phyloP scores from a whole-genome alignment of 2,888 invertebrate species.

The Cepaea hortensis region DNA sequence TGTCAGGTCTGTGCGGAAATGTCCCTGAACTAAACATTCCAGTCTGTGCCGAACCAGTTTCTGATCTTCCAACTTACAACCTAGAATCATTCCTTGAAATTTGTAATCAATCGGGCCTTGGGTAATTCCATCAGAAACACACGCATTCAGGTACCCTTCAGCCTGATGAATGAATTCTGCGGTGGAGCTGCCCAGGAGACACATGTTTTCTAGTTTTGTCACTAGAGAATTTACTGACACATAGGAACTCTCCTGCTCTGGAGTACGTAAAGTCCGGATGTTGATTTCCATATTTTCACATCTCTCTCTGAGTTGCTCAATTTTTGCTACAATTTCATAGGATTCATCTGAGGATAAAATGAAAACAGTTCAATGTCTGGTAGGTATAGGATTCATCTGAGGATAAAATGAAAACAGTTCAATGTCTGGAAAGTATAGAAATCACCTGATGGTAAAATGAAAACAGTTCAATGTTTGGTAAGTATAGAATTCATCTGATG shows the following conservation, averaged over 20 bases:
- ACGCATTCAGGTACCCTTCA: slow-evolving; percentile 75
- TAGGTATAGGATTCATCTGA: neutral
- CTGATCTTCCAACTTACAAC: slow-evolving; percentile 77
- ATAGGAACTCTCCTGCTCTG: slow-evolving; percentile 73
- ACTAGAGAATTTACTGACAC: slow-evolving; percentile 69
- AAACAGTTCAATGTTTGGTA: too few species aligned
- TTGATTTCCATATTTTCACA: slow-evolving; percentile 75
- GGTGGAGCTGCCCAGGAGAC: slow-evolving; percentile 51
- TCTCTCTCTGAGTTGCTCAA: slow-evolving; percentile 74
- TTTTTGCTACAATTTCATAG: slow-evolving; percentile 76
- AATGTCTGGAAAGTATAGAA: too few species aligned
- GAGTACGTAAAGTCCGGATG: slow-evolving; percentile 74
- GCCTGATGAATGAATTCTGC: slow-evolving; percentile 60
- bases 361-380: neutral
- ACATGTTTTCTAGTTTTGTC: slow-evolving; percentile 65
- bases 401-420: neutral
- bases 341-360: slow-evolving; percentile 71
- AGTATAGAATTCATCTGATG: too few species aligned
- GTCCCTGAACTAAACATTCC: slow-evolving; percentile 48
- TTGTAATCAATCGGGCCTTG: slow-evolving; percentile 72
- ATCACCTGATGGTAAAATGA: too few species aligned
- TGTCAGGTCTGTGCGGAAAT: slow-evolving; percentile 8
- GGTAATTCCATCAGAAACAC: slow-evolving; percentile 71
- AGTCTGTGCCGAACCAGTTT: slow-evolving; percentile 69
- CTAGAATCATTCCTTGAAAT: slow-evolving; percentile 74